Evolutionary conservation across 2,113 vertebrate genomes (phyloP), one percentile per base, ranked within the genome.

Genomic region (Tetraodon nigroviridis): DNA sequence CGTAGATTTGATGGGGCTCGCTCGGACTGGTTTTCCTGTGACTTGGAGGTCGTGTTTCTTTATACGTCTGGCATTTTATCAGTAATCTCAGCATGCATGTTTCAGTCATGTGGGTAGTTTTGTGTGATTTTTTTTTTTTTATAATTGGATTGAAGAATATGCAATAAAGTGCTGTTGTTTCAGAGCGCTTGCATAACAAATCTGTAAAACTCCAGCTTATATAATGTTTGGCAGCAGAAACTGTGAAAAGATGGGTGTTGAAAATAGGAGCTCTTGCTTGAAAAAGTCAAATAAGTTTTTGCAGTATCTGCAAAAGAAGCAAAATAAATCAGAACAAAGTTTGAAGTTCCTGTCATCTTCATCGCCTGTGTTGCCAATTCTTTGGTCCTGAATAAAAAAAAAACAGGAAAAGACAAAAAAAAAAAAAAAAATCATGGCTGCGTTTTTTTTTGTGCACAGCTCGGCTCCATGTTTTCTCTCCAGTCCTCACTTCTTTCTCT

Each of bases 161-260:
- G 32, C 8, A 37, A 11, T 37, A 37, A 37, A 37, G 32, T 37
- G 10, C 8, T 4, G 29, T 37, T 37, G 32, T 37, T 37, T 37
- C 8, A 12, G 8, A 46, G 37, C 18, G 24, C 58, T 47, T 15
- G 12, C 40, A 66, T 21, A 70, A 60, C 53, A 45, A 62, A 32
- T 65, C 76, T 76, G 74, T 71, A 61, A 70, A 80, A 65, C 69
- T 64, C 71, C 42, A 32, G 63, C 72, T 78, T 79, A 68, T 77
- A 62, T 64, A 83, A 79, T 19, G 14, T 48, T 71, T 72, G 67
- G 73, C 76, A 19, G 44, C 46, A 4, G n/a, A 41, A 44, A 48
- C 8, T 3, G 55, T 65, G 1, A 40, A 53, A 53, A 50, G 51
- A 69, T 29, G 49, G 32, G 67, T 7, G 16, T 32, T 70, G 60